These are phyloP conservation scores for Caenorhabditis tropicalis DNA, from an alignment of 1,140 invertebrate species.

Conservation along the genomic window DNA sequence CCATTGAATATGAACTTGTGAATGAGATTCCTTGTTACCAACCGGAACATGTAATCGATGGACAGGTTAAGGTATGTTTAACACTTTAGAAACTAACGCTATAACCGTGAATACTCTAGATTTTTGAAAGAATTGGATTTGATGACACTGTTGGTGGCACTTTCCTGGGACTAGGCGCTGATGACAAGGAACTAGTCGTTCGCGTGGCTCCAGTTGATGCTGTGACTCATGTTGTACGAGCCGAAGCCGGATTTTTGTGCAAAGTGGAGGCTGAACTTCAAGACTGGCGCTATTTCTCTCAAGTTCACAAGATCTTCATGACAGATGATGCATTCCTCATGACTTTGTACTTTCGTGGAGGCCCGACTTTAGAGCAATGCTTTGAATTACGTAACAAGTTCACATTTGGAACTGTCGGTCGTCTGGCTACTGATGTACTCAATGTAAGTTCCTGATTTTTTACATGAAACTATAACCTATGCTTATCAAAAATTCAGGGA, in stretches of 20 bases:
- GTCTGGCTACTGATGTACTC: conserved; percentile 45
- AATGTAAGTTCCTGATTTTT: background rate
- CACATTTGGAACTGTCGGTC: conserved; percentile 33
- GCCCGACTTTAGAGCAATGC: conserved; percentile 49
- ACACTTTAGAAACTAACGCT: background rate
- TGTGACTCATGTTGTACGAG: background rate
- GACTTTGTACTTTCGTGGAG: conserved; percentile 51
- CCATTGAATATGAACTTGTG: background rate
- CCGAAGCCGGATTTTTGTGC: conserved; percentile 46
- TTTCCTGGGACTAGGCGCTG: conserved; percentile 22
- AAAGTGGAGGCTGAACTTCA: conserved; percentile 45
- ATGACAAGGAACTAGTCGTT: conserved; percentile 50
- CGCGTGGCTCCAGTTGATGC: conserved; percentile 12
- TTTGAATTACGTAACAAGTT: conserved; percentile 46
- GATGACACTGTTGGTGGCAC: conserved; percentile 47
- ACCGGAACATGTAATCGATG: conserved; percentile 23
- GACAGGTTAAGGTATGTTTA: background rate
- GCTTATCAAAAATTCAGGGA: background rate
- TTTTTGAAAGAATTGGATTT: conserved; percentile 51
- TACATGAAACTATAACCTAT: background rate
- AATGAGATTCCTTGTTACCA: conserved; percentile 42
- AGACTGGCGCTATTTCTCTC: conserved; percentile 39
- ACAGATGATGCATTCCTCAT: conserved; percentile 39
- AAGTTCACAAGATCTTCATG: conserved; percentile 46
- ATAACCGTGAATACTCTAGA: background rate